These are phyloP conservation scores for Euspilapteryx auroguttella DNA, from an alignment of 2,888 invertebrate genomes.

Conservation along the genomic window DNA sequence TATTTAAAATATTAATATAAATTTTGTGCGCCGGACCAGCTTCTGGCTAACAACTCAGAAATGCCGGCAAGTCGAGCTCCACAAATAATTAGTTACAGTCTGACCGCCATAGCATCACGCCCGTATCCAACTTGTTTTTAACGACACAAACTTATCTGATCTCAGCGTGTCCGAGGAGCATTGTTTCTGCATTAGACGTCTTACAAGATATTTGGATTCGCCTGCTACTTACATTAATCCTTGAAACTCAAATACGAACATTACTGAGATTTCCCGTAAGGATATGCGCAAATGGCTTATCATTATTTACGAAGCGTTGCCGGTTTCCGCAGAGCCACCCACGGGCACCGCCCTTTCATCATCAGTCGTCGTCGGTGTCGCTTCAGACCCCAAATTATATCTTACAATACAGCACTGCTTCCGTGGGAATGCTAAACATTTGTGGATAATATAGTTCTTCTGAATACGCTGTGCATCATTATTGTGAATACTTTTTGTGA, in stretches of 20 bases:
- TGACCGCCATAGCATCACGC: constrained; percentile 22
- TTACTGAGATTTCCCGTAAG: neutral
- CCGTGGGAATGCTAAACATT: constrained; percentile 44
- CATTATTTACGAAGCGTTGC: constrained; percentile 32
- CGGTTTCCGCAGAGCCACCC: neutral
- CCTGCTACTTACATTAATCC: neutral
- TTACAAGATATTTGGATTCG: neutral
- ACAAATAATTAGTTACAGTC: constrained; percentile 22
- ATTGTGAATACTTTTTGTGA: no score
- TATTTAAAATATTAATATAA: no score
- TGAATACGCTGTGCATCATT: no score
- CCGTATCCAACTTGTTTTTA: constrained; percentile 26
- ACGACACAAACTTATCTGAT: constrained; percentile 29
- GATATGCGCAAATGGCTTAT: constrained; percentile 19
- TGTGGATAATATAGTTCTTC: no score
- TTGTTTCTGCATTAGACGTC: constrained; percentile 16
- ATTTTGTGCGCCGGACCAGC: no score
- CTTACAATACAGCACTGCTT: constrained; percentile 22
- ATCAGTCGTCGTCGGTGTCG: no score
- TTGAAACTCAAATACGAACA: neutral
- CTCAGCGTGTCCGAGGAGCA: constrained; percentile 34
- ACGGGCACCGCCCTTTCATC: neutral
- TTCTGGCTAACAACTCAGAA: no score
- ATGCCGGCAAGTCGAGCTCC: no score
- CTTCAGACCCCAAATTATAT: no score